Evolutionary conservation across 2,888 invertebrate genomes (phyloP).

Genomic region (Nasonia oneida): DNA sequence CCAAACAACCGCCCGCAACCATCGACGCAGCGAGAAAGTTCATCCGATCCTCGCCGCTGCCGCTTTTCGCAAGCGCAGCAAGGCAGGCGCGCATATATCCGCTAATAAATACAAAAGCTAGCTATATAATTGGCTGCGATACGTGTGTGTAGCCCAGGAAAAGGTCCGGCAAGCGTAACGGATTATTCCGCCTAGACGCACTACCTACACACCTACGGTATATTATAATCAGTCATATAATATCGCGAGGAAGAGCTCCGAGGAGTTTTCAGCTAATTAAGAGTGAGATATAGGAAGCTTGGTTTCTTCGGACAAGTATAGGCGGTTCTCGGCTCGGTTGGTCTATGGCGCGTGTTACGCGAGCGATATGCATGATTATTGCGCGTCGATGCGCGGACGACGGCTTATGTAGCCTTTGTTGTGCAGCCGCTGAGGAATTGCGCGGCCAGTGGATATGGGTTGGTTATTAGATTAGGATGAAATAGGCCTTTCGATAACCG

Average conservation of each 20-base stretch:
- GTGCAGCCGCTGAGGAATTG: neutral
- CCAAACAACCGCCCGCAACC: neutral
- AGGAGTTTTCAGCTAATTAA: constrained; percentile 47
- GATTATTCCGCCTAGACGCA: constrained; percentile 47
- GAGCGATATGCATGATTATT: constrained; percentile 14
- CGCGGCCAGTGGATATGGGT: neutral
- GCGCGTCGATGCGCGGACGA: constrained; percentile 5
- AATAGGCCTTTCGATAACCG: neutral
- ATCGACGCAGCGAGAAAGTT: neutral
- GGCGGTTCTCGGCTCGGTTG: neutral
- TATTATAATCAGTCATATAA: constrained; percentile 51
- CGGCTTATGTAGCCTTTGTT: constrained; percentile 7
- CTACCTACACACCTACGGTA: neutral
- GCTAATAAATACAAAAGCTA: constrained; percentile 37
- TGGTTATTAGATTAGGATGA: constrained; percentile 6
- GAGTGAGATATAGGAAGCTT: neutral
- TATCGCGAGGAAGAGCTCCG: constrained; percentile 20
- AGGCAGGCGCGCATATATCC: neutral
- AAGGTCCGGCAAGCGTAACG: constrained; percentile 43
- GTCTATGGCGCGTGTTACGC: constrained; percentile 7
- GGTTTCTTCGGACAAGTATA: neutral
- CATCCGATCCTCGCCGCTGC: neutral
- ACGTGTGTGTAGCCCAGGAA: neutral
- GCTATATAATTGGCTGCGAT: constrained; percentile 29
- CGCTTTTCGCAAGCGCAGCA: constrained; percentile 3